Evolutionary conservation across 2,797 vertebrate species (phyloP).

Genomic region (Syndactyla subalaris): DNA sequence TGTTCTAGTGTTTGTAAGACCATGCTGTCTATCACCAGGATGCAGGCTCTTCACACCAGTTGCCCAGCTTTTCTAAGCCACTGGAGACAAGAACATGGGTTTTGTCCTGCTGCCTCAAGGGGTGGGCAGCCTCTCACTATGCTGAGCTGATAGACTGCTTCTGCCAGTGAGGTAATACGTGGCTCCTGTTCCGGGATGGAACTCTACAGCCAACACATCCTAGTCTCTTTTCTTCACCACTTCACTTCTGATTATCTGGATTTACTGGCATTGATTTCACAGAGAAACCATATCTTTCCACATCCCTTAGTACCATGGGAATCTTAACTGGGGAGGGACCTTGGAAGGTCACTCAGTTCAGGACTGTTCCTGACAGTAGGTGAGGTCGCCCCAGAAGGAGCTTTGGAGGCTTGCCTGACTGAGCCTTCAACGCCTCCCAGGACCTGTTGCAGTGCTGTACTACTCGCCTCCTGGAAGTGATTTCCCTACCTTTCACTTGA

Average conservation of each 20-base stretch:
- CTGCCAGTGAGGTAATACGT: background rate
- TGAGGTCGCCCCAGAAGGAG: background rate
- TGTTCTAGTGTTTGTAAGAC: background rate
- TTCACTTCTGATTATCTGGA: background rate
- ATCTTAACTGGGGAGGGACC: background rate
- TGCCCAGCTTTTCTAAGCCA: background rate
- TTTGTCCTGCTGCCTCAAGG: background rate
- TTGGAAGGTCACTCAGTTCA: background rate
- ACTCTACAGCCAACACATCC: background rate
- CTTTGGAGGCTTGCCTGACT: background rate
- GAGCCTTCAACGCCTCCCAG: background rate
- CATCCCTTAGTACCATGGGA: background rate
- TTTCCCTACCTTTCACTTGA: background rate
- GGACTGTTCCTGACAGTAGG: background rate
- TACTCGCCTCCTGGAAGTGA: background rate
- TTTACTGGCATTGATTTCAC: background rate
- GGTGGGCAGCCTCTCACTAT: background rate
- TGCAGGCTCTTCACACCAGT: background rate
- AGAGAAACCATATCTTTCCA: rapidly evolving
- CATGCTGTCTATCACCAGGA: background rate
- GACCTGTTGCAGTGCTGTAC: background rate
- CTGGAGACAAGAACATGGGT: background rate
- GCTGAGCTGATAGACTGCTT: background rate
- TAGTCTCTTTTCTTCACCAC: background rate
- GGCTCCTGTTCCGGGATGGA: background rate